Evolutionary conservation across 2,113 vertebrate species (phyloP).

Genomic region (Scytalopus superciliaris): DNA sequence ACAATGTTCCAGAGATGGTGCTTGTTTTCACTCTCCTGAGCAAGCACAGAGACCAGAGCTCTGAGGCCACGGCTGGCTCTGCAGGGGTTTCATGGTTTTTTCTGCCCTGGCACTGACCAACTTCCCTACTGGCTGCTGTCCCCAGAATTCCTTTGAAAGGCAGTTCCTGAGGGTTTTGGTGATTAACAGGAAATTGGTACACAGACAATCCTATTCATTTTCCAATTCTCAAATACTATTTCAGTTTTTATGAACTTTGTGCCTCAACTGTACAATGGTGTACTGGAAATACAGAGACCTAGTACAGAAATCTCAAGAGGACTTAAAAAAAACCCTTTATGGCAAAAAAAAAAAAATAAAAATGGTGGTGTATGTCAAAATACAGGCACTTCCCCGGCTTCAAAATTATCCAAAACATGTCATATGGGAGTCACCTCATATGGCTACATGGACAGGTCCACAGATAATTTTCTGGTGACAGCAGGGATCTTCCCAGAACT

Average conservation of each 20-base stretch:
- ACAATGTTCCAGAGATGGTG: not conserved
- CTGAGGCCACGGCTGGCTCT: not conserved
- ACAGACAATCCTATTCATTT: not conserved
- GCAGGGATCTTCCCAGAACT: not conserved
- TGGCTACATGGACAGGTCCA: not conserved
- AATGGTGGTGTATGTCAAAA: not conserved
- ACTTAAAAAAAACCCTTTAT: not conserved
- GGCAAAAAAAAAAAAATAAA: not conserved
- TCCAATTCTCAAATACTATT: slow-evolving; percentile 8
- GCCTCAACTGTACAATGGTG: not conserved
- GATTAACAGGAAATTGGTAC: slow-evolving; percentile 32
- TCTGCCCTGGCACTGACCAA: slow-evolving; percentile 27
- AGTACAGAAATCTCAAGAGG: not conserved
- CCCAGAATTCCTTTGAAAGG: slow-evolving; percentile 42
- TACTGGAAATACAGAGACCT: not conserved
- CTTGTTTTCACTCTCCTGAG: slow-evolving; percentile 28
- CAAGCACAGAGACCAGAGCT: not conserved
- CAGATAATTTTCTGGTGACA: not conserved
- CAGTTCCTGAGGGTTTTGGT: slow-evolving; percentile 34
- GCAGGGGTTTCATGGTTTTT: not conserved
- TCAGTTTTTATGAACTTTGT: slow-evolving; percentile 4
- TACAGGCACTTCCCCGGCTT: not conserved
- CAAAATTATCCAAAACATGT: not conserved
- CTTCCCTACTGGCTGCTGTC: slow-evolving; percentile 38
- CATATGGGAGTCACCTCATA: not conserved